Conservation (phyloP, 2,797 vertebrate genomes). For the Lepilemur ruficaudatus region DNA sequence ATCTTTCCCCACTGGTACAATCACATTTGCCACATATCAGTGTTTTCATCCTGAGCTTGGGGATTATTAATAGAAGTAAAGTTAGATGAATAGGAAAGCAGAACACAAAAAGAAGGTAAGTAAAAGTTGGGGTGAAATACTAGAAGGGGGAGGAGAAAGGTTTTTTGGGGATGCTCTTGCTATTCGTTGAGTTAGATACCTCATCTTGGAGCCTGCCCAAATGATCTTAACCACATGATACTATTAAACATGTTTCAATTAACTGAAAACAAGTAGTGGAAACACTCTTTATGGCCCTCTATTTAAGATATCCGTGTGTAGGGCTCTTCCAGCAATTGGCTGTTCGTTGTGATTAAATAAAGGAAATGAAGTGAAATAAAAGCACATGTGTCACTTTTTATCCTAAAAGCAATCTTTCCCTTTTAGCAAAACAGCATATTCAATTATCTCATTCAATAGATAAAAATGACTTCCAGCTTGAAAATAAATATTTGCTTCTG, state of each 20-base stretch:
- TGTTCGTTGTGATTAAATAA: background rate
- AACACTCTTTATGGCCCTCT: background rate
- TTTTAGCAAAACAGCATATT: conserved; percentile 57
- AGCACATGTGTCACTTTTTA: background rate
- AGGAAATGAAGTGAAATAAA: conserved; percentile 21
- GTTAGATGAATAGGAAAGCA: background rate
- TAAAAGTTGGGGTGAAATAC: background rate
- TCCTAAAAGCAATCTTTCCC: conserved; percentile 56
- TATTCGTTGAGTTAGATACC: accelerated
- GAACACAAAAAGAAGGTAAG: background rate
- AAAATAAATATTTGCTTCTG: conserved; percentile 72
- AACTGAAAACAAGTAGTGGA: background rate
- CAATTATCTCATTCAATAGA: conserved; percentile 59
- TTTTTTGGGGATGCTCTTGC: background rate
- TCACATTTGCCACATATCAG: background rate
- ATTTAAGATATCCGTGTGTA: background rate
- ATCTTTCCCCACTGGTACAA: too few relatives aligned
- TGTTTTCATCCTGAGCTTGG: background rate
- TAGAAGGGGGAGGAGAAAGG: background rate
- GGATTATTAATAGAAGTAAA: background rate
- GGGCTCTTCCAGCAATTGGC: background rate
- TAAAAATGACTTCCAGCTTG: conserved; percentile 70
- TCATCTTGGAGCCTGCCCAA: background rate
- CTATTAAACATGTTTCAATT: background rate
- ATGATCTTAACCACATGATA: background rate